Base-by-base conservation (phyloP, 2,113 vertebrate species). In the rat (Rattus norvegicus) region DNA sequence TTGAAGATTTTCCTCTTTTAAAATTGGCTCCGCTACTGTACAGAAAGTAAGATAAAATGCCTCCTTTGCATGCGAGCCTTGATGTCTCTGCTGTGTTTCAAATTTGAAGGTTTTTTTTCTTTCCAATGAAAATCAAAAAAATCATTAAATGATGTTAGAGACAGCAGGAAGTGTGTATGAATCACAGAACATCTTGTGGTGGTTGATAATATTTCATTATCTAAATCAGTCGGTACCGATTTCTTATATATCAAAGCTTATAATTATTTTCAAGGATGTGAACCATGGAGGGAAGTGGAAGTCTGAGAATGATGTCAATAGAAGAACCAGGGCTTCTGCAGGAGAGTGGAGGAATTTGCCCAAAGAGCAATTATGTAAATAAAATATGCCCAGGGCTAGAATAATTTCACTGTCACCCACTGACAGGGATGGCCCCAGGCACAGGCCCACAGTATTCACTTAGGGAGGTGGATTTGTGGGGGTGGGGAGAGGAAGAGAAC, bases 291-390 rank as follows among this genome's bases (percentile, higher is more conserved):
- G 39, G 47, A 92, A 54, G 72, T 63, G 67, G 75, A 95, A 69
- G 88, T 91, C 59, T 52, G 91, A 85, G 95, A 90, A 86, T 26
- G 76, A 65, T 43, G 96, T 80, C 88, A 67, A 84, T 95, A n/a
- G 85, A 94, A 92, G 92, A 95, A 91, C 59, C 81, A 77, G 95
- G 61, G 81, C 81, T 97, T 97, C 93, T 95, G 94, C 79, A 75
- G 93, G 87, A 94, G 96, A 88, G 83, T 93, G 92, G 70, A 97
- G 89, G 73, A 93, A 97, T 97, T 95, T 67, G 49, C 94, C 97
- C 97, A 96, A 97, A 98, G 96, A 95, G 63, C 89, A 95, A 97
- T 97, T 97, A 97, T 97, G 97, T 97, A 98, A 97, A 98, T 97
- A 97, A 95, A 96, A 83, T 79, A 28, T 75, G 96, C 96, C 67